Conservation (phyloP, 64 coral and sea anemone genomes). For the Exaiptasia diaphana region DNA sequence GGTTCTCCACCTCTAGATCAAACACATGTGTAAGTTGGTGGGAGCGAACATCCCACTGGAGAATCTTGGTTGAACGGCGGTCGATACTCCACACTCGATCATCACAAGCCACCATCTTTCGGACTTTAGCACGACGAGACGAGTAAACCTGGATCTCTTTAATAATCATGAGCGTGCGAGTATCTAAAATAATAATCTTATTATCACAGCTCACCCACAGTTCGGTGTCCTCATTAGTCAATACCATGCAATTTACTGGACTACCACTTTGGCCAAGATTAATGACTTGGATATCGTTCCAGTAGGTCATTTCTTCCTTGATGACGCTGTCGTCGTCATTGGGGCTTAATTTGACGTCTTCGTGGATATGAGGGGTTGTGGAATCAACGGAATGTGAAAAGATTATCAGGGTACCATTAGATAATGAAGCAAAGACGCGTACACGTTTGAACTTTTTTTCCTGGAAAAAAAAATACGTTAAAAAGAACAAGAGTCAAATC, state of each 20-base stretch:
- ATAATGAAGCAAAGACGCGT: constrained; percentile 71
- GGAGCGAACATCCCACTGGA: constrained; percentile 69
- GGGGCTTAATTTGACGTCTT: constrained; percentile 37
- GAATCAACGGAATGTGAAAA: constrained; percentile 2
- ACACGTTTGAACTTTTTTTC: background rate
- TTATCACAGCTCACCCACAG: constrained; percentile 69
- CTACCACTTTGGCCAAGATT: constrained; percentile 42
- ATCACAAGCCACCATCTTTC: constrained; percentile 70
- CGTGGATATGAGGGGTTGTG: constrained; percentile 27
- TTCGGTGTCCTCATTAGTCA: constrained; percentile 40
- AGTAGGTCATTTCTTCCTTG: constrained; percentile 35
- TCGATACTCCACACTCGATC: constrained; percentile 73
- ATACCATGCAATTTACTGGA: constrained; percentile 51
- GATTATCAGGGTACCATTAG: constrained; percentile 80
- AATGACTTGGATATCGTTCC: constrained; percentile 51
- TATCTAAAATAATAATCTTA: constrained; percentile 45
- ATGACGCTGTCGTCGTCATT: constrained; percentile 64
- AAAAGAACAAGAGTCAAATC: too few species aligned
- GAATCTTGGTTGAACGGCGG: constrained; percentile 69
- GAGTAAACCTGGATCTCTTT: constrained; percentile 41
- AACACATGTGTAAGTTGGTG: constrained; percentile 78
- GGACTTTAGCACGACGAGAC: constrained; percentile 34
- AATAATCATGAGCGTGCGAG: constrained; percentile 20
- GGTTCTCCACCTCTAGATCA: constrained; percentile 58
- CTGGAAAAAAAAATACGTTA: background rate